Conservation (phyloP, 2,797 vertebrate species). For the Halcyon smyrnensis region DNA sequence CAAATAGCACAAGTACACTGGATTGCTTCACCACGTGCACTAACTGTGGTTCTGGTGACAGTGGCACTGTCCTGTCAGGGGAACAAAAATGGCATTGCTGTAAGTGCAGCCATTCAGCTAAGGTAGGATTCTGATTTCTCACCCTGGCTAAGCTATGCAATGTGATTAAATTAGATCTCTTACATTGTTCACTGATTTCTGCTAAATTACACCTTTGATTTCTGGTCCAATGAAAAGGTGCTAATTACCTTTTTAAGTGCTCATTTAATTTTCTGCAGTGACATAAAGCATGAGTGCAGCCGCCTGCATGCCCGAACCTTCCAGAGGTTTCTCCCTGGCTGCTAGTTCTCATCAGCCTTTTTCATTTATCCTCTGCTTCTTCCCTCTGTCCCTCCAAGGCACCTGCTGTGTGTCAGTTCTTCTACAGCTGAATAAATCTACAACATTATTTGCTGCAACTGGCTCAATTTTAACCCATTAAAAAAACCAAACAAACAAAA, state of each 20-base stretch:
- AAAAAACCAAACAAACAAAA: neutral
- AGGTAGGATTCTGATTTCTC: conserved; percentile 36
- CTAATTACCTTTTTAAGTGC: conserved; percentile 76
- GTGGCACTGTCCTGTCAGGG: neutral
- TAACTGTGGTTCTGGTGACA: neutral
- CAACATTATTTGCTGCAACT: conserved; percentile 13
- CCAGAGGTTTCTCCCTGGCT: conserved; percentile 58
- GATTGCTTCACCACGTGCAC: neutral
- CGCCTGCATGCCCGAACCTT: conserved; percentile 41
- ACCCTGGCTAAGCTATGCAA: neutral
- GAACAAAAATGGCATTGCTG: neutral
- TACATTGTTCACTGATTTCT: conserved; percentile 72
- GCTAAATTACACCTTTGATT: conserved; percentile 76
- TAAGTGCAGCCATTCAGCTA: neutral
- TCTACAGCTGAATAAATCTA: conserved; percentile 60
- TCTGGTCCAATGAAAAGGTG: conserved; percentile 73
- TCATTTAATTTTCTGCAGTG: conserved; percentile 70
- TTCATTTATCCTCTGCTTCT: conserved; percentile 48
- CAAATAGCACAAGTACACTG: neutral
- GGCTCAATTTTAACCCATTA: conserved; percentile 22
- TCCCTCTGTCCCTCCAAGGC: conserved; percentile 53
- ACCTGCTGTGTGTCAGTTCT: conserved; percentile 41
- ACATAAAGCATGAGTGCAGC: conserved; percentile 67
- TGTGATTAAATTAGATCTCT: conserved; percentile 65
- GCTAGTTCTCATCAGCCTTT: conserved; percentile 38